A percentile compares a stretch with the other conserved stretches of the same genome.
phyloP scores from a whole-genome alignment of 2,113 vertebrate genomes.

The Periophthalmus modestus region DNA sequence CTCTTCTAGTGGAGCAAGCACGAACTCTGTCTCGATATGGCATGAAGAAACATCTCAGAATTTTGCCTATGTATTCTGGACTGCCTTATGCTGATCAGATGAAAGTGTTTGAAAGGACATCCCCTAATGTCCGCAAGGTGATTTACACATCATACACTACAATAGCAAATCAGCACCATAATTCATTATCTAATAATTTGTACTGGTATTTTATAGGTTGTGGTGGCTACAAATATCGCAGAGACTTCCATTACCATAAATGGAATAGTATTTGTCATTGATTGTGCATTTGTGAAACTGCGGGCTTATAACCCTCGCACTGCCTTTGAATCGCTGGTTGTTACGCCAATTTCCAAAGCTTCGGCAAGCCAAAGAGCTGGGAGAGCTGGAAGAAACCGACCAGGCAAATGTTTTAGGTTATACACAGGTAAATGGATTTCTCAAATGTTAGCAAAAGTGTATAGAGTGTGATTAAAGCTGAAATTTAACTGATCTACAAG shows the following conservation, averaged over 20 bases:
- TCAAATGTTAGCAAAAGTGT: neutral
- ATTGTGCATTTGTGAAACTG: conserved; percentile 96
- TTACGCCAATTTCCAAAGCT: conserved; percentile 94
- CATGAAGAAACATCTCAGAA: conserved; percentile 92
- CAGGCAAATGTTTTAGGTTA: conserved; percentile 92
- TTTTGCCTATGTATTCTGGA: conserved; percentile 96
- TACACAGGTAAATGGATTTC: conserved; percentile 84
- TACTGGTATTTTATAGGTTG: conserved; percentile 78
- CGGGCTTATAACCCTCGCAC: conserved; percentile 92
- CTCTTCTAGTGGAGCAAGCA: conserved; percentile 91
- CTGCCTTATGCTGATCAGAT: conserved; percentile 93
- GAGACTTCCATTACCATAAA: conserved; percentile 97
- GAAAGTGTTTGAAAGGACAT: conserved; percentile 91
- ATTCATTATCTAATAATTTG: neutral
- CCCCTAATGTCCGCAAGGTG: conserved; percentile 91
- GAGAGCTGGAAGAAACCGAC: conserved; percentile 88
- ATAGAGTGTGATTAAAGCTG: neutral
- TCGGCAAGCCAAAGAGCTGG: conserved; percentile 94
- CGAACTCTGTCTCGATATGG: conserved; percentile 86
- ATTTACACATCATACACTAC: conserved; percentile 15
- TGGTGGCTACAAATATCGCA: conserved; percentile 96
- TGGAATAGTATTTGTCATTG: conserved; percentile 89
- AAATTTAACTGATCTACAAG: neutral
- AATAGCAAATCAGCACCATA: neutral
- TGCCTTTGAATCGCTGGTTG: conserved; percentile 92